Percentiles rank a stretch among this genome's conserved stretches.
Evolutionary conservation across 2,797 vertebrate genomes (phyloP).

Genomic region (Malurus splendens): DNA sequence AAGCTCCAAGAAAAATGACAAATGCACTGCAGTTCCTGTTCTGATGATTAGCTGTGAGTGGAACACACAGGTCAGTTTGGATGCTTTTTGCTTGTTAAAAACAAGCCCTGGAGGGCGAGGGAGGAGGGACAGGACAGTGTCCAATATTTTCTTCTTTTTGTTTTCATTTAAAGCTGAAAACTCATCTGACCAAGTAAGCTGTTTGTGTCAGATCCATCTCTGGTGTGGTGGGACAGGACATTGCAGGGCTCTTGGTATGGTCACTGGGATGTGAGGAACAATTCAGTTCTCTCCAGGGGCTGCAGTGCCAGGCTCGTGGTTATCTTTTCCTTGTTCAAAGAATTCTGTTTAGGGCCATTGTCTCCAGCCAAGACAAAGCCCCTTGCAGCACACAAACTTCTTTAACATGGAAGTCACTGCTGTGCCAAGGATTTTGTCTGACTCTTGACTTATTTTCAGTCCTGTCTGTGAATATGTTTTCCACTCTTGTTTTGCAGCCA

Average conservation of each 20-base stretch:
- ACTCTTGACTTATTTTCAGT: background rate
- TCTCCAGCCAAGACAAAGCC: background rate
- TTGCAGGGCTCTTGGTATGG: background rate
- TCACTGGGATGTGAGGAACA: background rate
- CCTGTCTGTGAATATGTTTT: background rate
- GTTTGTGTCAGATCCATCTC: background rate
- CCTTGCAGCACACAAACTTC: fast-evolving
- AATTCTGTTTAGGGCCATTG: background rate
- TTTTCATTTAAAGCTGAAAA: background rate
- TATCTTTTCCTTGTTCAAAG: background rate
- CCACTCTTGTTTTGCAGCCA: background rate
- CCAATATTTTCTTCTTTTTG: background rate
- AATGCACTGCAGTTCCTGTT: background rate
- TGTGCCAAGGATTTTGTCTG: background rate
- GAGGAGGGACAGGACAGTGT: fast-evolving
- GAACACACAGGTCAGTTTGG: background rate
- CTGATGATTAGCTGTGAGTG: background rate
- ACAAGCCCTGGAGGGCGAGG: fast-evolving
- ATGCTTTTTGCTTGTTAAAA: background rate
- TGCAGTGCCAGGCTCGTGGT: background rate
- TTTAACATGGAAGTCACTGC: background rate
- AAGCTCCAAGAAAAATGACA: background rate
- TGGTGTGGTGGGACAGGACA: background rate
- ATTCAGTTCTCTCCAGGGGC: background rate
- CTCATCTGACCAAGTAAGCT: background rate